These are phyloP conservation scores for Apis laboriosa DNA, from an alignment of 1,140 invertebrate species.

Conservation along the genomic window DNA sequence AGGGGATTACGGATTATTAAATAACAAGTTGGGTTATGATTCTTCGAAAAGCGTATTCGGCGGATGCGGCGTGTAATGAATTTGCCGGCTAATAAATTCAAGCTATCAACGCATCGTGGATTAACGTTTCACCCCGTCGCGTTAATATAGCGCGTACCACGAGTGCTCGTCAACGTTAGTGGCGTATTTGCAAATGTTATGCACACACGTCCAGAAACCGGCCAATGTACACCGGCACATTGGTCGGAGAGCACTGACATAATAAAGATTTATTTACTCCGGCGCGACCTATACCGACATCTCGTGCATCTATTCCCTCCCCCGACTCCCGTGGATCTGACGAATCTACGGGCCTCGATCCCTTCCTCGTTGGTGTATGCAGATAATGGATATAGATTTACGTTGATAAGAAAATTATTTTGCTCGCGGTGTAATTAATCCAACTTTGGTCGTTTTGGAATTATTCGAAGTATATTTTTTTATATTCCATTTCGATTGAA, in stretches of 20 bases:
- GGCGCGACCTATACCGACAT: background rate
- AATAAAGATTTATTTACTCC: slow-evolving; percentile 51
- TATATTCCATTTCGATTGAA: no score
- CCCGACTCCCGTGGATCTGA: no score
- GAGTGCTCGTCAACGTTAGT: slow-evolving; percentile 34
- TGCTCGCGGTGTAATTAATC: no score
- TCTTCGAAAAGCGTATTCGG: slow-evolving; percentile 11
- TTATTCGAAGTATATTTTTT: no score
- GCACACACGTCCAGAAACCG: slow-evolving; percentile 42
- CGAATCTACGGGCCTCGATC: no score
- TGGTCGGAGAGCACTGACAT: slow-evolving; percentile 16
- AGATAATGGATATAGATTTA: no score
- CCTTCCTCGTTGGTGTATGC: no score
- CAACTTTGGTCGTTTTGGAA: no score
- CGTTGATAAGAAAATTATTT: no score
- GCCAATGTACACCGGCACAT: background rate
- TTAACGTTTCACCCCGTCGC: slow-evolving; percentile 42
- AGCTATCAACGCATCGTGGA: slow-evolving; percentile 41
- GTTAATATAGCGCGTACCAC: slow-evolving; percentile 30
- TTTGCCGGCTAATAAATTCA: slow-evolving; percentile 46
- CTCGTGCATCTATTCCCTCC: no score
- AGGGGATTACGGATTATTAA: no score
- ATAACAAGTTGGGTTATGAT: background rate
- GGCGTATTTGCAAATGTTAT: slow-evolving; percentile 45
- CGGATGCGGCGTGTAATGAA: slow-evolving; percentile 30